A percentile compares a stretch with the other conserved stretches of the same genome.
These are phyloP conservation scores for Tubiluchus corallicola DNA, from an alignment of 2,888 invertebrate species.

Conservation along the genomic window DNA sequence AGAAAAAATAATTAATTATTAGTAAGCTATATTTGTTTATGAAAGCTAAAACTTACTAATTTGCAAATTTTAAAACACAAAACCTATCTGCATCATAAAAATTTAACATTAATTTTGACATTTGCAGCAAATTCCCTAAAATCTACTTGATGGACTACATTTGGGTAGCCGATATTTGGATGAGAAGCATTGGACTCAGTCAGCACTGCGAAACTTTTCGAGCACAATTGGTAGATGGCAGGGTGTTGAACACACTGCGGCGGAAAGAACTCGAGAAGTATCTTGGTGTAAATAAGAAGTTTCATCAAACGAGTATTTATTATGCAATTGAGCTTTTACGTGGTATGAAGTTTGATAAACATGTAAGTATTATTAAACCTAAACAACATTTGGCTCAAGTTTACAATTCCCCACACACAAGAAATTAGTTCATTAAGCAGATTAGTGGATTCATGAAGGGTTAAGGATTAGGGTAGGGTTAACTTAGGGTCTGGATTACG, in stretches of 20 bases:
- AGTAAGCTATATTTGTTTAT: too few species aligned
- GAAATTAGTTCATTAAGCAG: too few species aligned
- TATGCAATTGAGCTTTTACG: slow-evolving; percentile 79
- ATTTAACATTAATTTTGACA: too few species aligned
- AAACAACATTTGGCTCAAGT: slow-evolving; percentile 4
- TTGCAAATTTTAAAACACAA: too few species aligned
- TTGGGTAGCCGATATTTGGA: slow-evolving; percentile 83
- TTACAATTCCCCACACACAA: too few species aligned
- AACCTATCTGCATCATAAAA: too few species aligned
- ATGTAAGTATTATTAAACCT: slow-evolving; percentile 19
- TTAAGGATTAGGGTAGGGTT: too few species aligned
- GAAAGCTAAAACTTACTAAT: too few species aligned
- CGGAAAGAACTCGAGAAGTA: slow-evolving; percentile 87
- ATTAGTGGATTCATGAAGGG: not conserved
- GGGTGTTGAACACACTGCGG: slow-evolving; percentile 76
- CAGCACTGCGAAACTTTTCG: slow-evolving; percentile 75
- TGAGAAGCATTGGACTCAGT: slow-evolving; percentile 71
- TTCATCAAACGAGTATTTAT: slow-evolving; percentile 82
- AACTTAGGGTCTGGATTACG: too few species aligned
- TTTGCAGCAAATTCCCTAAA: slow-evolving; percentile 48
- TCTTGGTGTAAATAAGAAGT: slow-evolving; percentile 73
- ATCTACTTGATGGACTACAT: slow-evolving; percentile 72
- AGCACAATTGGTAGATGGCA: slow-evolving; percentile 72
- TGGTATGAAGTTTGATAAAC: slow-evolving; percentile 65
- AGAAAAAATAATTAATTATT: too few species aligned